Evolutionary conservation across 1,140 invertebrate species (phyloP), one percentile per base, ranked within the genome.

Genomic region (Ooceraea biroi): DNA sequence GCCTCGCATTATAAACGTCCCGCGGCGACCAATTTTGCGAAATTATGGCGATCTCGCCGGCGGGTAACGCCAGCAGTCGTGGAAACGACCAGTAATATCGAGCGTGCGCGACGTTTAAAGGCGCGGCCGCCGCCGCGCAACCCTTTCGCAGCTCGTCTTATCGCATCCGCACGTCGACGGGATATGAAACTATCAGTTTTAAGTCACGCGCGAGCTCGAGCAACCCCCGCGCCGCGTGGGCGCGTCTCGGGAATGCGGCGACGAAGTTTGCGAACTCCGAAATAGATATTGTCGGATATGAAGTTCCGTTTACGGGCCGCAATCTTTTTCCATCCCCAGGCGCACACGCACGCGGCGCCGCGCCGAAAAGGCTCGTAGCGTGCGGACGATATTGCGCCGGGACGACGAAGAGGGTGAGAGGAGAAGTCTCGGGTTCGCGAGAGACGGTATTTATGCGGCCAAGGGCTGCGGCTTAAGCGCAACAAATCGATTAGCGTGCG

Each of bases 71-170:
- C 68, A 78, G 2, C 68, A 65, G 58, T 83, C 44, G 78, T 76
- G 84, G 83, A 88, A 88, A 89, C 74, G 58, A 27, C n/a, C 74
- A 57, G 83, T 83, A 88, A 88, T 86, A 89, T 85, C 88, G 78
- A 83, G 74, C 86, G 73, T 46, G 65, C 57, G 36, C 50, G 27
- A 57, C 85, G 74, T 85, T 85, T 52, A 85, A 88, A 82, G 71
- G 63, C 73, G n/a, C n/a, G 5, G 11, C 1, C 25, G 27, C 11
- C 22, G 30, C 66, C 48, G 22, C 22, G 46, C 36, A 46, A 27
- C 57, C n/a, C 69, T 61, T 63, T 58, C 19, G 63, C 46, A n/a
- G 65, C 1, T 50, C 3, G n/a, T 30, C 22, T 78, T 78, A 69
- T 57, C 63, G 74, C 63, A 55, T 55, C n/a, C 30, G 46, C 50